Conservation (phyloP, 2,113 vertebrate species). For the Catharus bicknelli region DNA sequence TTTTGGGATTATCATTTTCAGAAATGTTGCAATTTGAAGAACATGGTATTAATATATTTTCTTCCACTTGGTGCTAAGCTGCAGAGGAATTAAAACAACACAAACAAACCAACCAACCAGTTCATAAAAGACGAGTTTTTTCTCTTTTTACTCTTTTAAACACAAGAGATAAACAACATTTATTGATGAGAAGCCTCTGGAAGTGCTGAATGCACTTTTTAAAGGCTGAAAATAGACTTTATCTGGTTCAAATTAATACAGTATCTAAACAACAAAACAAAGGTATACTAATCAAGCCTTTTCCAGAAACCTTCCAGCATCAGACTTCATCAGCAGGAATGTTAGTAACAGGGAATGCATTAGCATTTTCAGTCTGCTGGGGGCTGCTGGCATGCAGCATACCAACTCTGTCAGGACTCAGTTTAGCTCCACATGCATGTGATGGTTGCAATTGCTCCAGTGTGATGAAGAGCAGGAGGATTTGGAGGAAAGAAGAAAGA, state of each 20-base stretch:
- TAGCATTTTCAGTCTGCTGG: not conserved
- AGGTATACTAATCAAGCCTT: not conserved
- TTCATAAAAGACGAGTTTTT: not conserved
- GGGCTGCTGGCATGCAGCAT: not conserved
- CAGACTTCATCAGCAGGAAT: not conserved
- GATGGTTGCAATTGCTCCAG: not conserved
- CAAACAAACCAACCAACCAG: not conserved
- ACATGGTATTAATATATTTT: not conserved
- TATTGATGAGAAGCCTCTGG: not conserved
- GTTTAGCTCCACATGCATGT: not conserved
- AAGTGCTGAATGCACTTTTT: not conserved
- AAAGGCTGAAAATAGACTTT: not conserved
- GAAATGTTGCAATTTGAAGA: not conserved
- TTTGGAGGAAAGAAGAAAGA: not conserved
- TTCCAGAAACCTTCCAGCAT: not conserved
- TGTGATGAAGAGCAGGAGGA: not conserved
- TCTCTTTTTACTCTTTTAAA: not conserved
- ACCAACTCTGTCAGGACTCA: not conserved
- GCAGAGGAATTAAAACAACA: not conserved
- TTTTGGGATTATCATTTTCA: not conserved
- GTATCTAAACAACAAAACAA: not conserved
- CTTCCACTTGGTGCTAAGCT: not conserved
- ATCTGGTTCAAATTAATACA: not conserved
- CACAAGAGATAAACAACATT: not conserved
- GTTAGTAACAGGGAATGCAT: not conserved